Evolutionary conservation across 2,888 invertebrate species (phyloP), one percentile per base, ranked within the genome.

Genomic region (Pseudococcus longispinus): DNA sequence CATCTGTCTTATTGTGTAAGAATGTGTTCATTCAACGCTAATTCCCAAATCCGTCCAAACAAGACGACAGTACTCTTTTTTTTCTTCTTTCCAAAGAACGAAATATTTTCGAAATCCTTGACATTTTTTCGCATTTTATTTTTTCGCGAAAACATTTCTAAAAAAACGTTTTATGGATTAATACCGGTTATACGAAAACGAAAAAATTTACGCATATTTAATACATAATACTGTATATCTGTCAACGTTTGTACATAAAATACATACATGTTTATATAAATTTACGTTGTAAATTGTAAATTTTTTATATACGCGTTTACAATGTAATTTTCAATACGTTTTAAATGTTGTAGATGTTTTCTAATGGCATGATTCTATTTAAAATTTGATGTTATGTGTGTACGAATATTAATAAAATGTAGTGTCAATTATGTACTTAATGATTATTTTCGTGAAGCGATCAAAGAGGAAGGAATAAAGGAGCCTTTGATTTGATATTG

Each of bases 381-480:
- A 74, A 74, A 80, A 42, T 20, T 80, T 80, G 77, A 80, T 80
- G 77, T 80, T 80, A 42, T 80, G 18, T 80, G 77, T 80, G 77
- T 80, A 80, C 77, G 77, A 80, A 80, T 80, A 80, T 42, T 80
- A 80, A 80, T 80, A 80, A 70, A 80, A 80, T 80, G 77, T 80
- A 80, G 77, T 80, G 77, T 80, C 77, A 80, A 80, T 80, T 80
- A 80, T 20, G 77, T 42, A 80, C 8, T 42, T 37, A 20, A 80
- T 80, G n/a, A 42, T 37, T 20, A 42, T 70, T 29, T 65, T 55
- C 55, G 18, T n/a, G n/a, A n/a, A n/a, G 2, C 6, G n/a, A 4
- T 51, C n/a, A 51, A 51, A 4, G 18, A 18, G n/a, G 55, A 37
- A 37, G 18, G n/a, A 20, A 55, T 5, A n/a, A 20, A n/a, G 1